Base-by-base conservation (phyloP, 2,113 vertebrate genomes). In the Haemorhous mexicanus region DNA sequence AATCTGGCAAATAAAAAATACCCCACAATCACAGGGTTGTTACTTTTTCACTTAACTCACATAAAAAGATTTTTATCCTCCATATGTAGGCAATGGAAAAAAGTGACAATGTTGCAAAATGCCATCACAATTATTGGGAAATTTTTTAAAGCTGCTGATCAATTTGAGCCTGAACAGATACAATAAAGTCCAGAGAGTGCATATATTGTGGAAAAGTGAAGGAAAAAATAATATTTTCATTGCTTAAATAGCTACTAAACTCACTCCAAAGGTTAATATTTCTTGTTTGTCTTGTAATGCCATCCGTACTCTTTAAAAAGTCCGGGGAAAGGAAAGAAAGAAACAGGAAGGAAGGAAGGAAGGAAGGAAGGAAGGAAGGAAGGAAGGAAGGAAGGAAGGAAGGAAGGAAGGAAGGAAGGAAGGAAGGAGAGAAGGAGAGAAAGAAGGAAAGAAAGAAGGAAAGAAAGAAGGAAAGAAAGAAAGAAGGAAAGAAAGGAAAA, bases 101-200 rank as follows among this genome's bases (percentile, higher is more conserved):
- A 37, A 28, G 3, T 13, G 14, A 12, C 3, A 37, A 6, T 21
- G 2, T 46, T 87, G 13, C 8, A 59, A 14, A 37, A 27, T 33
- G 16, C 3, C 2, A 3, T 27, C 11, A 8, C 7, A 69, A 24
- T 69, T 73, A 17, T 3, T 78, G 6, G 4, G 10, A 53, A 77
- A 49, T 9, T 63, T 23, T 55, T 46, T 32, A 20, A 74, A 56
- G 2, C 3, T 63, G 50, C 4, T 44, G 8, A 56, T 55, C 16
- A 52, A 2, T 67, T 50, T n/a, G 6, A 68, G 26, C 56, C 12
- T 53, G 18, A 8, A 59, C 3, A 55, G 19, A 53, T 12, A 6
- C 8, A 37, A 13, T 27, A 62, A 75, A 26, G 2, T 3, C 7
- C 17, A 46, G 27, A n/a, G 2, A 27, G 1, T 16, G 1, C 1